Percentiles rank a stretch among this genome's conserved stretches.
phyloP scores from a whole-genome alignment of 2,888 invertebrate genomes.

The Abrostola triplasia region DNA sequence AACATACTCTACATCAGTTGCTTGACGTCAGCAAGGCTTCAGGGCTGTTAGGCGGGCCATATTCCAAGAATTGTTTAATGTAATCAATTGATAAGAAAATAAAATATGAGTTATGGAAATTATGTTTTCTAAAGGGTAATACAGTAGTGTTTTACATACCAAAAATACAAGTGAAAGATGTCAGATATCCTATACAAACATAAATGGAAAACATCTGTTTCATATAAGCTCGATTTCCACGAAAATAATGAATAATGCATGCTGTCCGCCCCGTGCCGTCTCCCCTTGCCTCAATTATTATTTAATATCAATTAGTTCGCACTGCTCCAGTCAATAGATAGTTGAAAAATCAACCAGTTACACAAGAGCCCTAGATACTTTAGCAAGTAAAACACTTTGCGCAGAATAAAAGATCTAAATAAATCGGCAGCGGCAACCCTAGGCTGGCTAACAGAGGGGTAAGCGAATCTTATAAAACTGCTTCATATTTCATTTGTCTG shows the following conservation, averaged over 20 bases:
- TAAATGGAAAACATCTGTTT: slow-evolving; percentile 60
- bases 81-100: not conserved
- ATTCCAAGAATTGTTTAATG: not conserved
- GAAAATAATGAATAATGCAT: slow-evolving; percentile 65
- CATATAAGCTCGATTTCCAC: slow-evolving; percentile 50
- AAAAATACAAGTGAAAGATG: slow-evolving; percentile 17
- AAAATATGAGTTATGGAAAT: no score
- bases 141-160: not conserved
- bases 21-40: slow-evolving; percentile 33
- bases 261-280: slow-evolving; percentile 45
- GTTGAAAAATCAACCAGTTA: slow-evolving; percentile 55
- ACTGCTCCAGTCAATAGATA: slow-evolving; percentile 50
- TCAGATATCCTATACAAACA: slow-evolving; percentile 27
- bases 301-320: slow-evolving; percentile 76
- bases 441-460: slow-evolving; percentile 46
- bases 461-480: slow-evolving; percentile 55
- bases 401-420: slow-evolving; percentile 40
- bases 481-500: slow-evolving; percentile 63
- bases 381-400: slow-evolving; percentile 7
- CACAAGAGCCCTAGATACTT: slow-evolving; percentile 35
- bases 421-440: slow-evolving; percentile 52
- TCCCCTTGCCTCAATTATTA: slow-evolving; percentile 69
- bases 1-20: slow-evolving; percentile 18
- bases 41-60: slow-evolving; percentile 18
- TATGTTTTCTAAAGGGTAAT: not conserved